These are phyloP conservation scores for Leuctra nigra DNA, from an alignment of 2,888 invertebrate species.

Conservation along the genomic window DNA sequence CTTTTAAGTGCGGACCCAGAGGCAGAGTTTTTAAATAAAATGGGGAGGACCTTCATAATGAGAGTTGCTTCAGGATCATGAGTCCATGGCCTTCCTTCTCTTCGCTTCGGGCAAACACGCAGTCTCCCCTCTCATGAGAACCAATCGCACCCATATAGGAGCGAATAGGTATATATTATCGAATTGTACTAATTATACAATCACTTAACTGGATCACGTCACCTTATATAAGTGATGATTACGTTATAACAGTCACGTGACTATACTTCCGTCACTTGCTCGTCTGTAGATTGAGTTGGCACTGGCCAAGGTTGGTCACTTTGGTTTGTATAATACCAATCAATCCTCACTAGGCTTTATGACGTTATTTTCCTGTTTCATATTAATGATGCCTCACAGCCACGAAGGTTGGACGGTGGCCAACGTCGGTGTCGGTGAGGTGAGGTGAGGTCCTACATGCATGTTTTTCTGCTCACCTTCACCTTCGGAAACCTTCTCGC, in stretches of 20 bases:
- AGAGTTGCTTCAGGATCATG: not conserved
- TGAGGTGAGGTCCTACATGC: not conserved
- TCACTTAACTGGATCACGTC: slow-evolving; percentile 2
- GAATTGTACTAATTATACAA: slow-evolving; percentile 15
- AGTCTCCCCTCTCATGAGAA: slow-evolving; percentile 1
- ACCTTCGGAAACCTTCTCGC: not conserved
- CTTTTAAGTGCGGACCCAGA: slow-evolving; percentile 1
- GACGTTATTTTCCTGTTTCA: slow-evolving; percentile 7
- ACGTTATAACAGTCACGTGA: not conserved
- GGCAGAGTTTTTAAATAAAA: slow-evolving; percentile 2
- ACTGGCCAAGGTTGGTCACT: not conserved
- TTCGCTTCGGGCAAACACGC: slow-evolving; percentile 7
- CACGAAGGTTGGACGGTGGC: slow-evolving; percentile 1
- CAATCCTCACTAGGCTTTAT: slow-evolving; percentile 2
- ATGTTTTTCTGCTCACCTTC: not conserved
- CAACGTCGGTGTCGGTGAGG: not conserved
- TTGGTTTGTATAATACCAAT: no score
- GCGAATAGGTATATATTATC: slow-evolving; percentile 15
- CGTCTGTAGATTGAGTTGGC: not conserved
- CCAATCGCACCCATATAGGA: slow-evolving; percentile 10
- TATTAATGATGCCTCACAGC: slow-evolving; percentile 1
- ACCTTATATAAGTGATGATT: not conserved
- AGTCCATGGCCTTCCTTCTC: slow-evolving; percentile 1
- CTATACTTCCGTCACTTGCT: not conserved
- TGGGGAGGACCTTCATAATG: slow-evolving; percentile 13